Evolutionary conservation across 1,140 invertebrate species (phyloP), one percentile per base, ranked within the genome.

Genomic region (Pemphigus obesinymphae): DNA sequence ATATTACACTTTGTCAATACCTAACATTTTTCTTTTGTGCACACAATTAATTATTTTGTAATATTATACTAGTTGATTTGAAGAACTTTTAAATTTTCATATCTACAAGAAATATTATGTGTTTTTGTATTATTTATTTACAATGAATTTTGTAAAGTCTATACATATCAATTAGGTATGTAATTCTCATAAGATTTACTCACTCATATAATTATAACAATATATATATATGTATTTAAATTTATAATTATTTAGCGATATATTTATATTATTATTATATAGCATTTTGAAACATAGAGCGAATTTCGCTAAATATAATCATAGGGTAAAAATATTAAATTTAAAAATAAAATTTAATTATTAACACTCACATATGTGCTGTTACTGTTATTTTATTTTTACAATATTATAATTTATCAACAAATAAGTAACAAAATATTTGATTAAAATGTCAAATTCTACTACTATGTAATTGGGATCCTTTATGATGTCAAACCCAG

Each of bases 401-500:
- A 40, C 20, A 68, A 20, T 68, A 6, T 37, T 40, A 40, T 5
- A 40, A n/a, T 68, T 40, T 43, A 26, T 15, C 2, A 66, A 37
- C 0, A 66, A 70, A 70, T 29, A 70, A 45, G 37, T 70, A 43
- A 7, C 23, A 45, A 37, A 4, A 68, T 68, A 63, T 40, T 68
- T 40, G 4, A 37, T 1, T 6, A 37, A 45, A 29, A 70, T 50
- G 45, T 50, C 23, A 31, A 20, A 73, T 73, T 48, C 70, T 29
- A 50, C 70, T 1, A 40, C 55, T 48, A 63, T 48, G 55, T 17
- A 23, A 17, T 26, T 82, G 29, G 53, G 68, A n/a, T 40, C 83
- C 6, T 76, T 83, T 23, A 83, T 50, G 7, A 53, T 85, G 8
- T 84, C 85, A 23, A 89, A 89, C 84, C 86, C 86, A 34, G 85